Percentiles rank a stretch among this genome's conserved stretches.
Conservation (phyloP, 2,113 vertebrate species). For the Patagioenas fasciata region DNA sequence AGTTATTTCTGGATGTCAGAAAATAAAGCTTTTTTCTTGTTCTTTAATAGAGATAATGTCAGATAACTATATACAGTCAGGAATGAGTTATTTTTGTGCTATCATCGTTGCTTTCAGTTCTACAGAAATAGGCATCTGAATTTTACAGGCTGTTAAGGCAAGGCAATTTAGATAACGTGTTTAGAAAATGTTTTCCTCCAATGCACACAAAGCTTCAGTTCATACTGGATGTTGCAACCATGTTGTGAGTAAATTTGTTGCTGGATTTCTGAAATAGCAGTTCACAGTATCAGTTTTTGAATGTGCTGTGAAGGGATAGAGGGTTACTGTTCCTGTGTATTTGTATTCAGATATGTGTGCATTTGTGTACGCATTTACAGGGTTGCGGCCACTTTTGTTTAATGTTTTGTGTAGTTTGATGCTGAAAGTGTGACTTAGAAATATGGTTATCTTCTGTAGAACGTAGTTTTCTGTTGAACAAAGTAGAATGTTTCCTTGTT, state of each 20-base stretch:
- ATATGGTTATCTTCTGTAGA: background rate
- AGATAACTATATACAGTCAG: background rate
- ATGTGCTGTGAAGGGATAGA: background rate
- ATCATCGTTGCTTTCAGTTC: background rate
- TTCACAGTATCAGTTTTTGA: background rate
- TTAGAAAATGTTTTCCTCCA: background rate
- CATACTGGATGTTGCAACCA: background rate
- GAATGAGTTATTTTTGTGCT: background rate
- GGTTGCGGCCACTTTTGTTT: background rate
- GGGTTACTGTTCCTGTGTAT: accelerated
- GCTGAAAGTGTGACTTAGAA: background rate
- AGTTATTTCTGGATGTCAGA: background rate
- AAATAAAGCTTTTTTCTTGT: background rate
- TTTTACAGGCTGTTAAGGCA: background rate
- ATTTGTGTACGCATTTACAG: background rate
- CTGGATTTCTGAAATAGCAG: background rate
- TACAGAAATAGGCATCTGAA: background rate
- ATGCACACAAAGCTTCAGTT: background rate
- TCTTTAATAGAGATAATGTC: background rate
- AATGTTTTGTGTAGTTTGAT: background rate
- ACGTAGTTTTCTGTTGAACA: background rate
- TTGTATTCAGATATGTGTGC: background rate
- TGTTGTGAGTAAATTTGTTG: background rate
- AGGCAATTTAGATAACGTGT: background rate
- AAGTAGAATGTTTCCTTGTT: background rate